Base-by-base conservation (phyloP, 2,113 vertebrate genomes). In the Taxidea taxus region DNA sequence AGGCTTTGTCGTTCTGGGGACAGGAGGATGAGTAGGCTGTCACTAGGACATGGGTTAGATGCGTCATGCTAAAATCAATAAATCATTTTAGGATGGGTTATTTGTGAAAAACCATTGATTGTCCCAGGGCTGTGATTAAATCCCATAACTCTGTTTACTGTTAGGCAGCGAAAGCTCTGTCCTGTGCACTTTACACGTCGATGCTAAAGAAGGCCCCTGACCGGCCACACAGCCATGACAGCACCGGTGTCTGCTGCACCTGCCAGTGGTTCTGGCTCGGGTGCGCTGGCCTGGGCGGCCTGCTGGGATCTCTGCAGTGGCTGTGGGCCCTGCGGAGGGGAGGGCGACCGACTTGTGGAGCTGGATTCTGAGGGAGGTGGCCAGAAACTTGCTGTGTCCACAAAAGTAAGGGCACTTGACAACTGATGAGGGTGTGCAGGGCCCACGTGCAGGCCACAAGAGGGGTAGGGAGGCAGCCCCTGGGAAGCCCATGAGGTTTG, bases 91-190 rank as follows among this genome's bases (percentile, higher is more conserved):
- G 29, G 47, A 75, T 0, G 64, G 94, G 68, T 75, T 78, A 82
- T 37, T 54, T 94, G 42, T 88, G 39, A 0, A 0, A 97, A 95
- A 90, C 91, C 91, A 84, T 97, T 93, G 81, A 64, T 74, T 80
- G 93, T 90, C 95, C 68, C n/a, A 54, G 64, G 87, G 44, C 93
- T 56, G 12, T 83, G 86, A 77, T 96, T 91, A 77, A 93, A 54
- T 12, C 31, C 47, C 87, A 54, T 77, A 97, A 74, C 60, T 86
- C 84, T 49, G 78, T 93, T 96, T 96, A 68, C 37, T 82, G 60
- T 64, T 0, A 0, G 44, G 74, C 15, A 12, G 86, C 39, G 6
- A 80, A 89, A 82, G 85, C 68, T 66, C n/a, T 16, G 11, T 49
- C 89, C 95, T 94, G 37, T 47, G 29, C 3, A 1, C 84, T 0